A percentile compares a stretch with the other conserved stretches of the same genome.
Evolutionary conservation across 2,113 vertebrate species (phyloP).

Genomic region (Cynopterus brachyotis): DNA sequence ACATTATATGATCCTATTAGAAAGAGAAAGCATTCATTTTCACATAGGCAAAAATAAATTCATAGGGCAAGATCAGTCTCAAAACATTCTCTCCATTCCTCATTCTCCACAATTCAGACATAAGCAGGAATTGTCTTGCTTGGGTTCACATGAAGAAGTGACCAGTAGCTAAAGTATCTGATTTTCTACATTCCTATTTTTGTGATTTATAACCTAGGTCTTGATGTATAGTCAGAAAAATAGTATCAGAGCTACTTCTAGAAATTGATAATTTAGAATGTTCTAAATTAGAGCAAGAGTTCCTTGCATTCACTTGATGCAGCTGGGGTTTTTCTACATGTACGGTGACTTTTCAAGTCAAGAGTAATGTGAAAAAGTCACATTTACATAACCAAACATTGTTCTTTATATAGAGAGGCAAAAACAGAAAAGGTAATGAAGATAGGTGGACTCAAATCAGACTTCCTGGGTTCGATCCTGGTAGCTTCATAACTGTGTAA

Average conservation of each 20-base stretch:
- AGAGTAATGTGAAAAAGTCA: background rate
- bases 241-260: background rate
- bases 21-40: conserved; percentile 16
- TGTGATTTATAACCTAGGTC: background rate
- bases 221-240: conserved; percentile 4
- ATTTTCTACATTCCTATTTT: background rate
- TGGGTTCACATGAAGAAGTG: background rate
- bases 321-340: background rate
- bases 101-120: background rate
- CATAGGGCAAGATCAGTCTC: background rate
- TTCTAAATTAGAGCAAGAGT: background rate
- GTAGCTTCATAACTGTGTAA: background rate
- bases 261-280: background rate
- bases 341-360: background rate
- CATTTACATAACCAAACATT: background rate
- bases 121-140: background rate
- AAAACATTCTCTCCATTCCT: background rate
- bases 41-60: background rate
- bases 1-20: background rate
- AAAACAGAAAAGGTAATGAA: background rate
- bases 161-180: background rate
- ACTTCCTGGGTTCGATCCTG: background rate
- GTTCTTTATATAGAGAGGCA: background rate
- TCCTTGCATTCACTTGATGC: background rate
- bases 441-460: background rate